A percentile compares a stretch with the other conserved stretches of the same genome.
Evolutionary conservation across 1,140 invertebrate species (phyloP).

Genomic region (Achroia grisella): DNA sequence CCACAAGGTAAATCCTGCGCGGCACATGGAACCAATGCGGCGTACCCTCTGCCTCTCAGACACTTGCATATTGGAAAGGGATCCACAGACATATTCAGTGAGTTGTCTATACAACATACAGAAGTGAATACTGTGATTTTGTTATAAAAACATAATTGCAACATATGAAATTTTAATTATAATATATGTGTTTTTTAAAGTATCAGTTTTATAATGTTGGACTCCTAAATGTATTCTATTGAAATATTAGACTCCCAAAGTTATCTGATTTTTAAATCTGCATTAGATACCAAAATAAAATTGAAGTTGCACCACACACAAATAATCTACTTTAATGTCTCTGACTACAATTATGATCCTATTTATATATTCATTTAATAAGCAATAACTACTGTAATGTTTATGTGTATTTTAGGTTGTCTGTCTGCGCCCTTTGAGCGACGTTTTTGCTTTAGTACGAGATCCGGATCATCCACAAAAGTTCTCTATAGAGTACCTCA

Average conservation of each 20-base stretch:
- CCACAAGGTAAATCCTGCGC: constrained; percentile 85
- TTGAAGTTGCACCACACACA: too few species aligned
- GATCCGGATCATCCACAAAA: constrained; percentile 93
- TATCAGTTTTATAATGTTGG: too few species aligned
- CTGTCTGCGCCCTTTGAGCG: constrained; percentile 88
- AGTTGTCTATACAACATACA: constrained; percentile 44
- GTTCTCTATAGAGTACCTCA: constrained; percentile 96
- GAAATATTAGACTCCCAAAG: too few species aligned
- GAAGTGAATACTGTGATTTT: not conserved
- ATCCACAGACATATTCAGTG: constrained; percentile 96
- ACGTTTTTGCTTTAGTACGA: constrained; percentile 94
- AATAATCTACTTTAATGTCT: too few species aligned
- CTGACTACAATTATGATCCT: too few species aligned
- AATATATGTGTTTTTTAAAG: not conserved
- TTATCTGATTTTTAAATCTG: too few species aligned
- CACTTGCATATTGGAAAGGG: constrained; percentile 95
- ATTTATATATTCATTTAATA: too few species aligned
- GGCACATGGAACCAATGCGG: constrained; percentile 86
- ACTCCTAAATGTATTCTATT: too few species aligned
- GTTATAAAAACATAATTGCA: too few species aligned
- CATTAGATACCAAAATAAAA: too few species aligned
- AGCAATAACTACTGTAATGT: too few species aligned
- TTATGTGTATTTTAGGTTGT: constrained; percentile 50
- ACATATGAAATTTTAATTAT: not conserved
- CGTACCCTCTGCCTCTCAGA: constrained; percentile 96